phyloP scores from a whole-genome alignment of 2,113 vertebrate species.

The Catagonus wagneri region DNA sequence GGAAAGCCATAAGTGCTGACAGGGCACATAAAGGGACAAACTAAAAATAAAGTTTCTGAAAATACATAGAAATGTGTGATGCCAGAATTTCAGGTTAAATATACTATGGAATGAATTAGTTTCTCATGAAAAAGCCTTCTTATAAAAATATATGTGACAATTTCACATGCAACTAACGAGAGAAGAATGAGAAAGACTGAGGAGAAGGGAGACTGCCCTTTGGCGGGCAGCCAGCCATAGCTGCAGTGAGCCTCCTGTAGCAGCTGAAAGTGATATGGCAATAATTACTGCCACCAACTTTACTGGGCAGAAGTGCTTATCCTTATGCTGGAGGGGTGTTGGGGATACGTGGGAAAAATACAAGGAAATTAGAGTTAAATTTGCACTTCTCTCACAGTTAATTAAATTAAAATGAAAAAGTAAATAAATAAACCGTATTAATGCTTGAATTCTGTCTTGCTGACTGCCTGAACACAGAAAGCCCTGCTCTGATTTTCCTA shows the following conservation, averaged over 20 bases:
- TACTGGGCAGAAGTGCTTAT: conserved; percentile 75
- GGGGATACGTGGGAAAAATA: conserved; percentile 68
- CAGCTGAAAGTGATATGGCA: conserved; percentile 53
- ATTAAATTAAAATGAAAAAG: conserved; percentile 80
- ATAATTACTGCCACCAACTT: conserved; percentile 80
- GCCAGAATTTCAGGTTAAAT: conserved; percentile 61
- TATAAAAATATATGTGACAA: conserved; percentile 84
- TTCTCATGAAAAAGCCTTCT: conserved; percentile 61
- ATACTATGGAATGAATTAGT: conserved; percentile 81
- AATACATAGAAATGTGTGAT: conserved; percentile 76
- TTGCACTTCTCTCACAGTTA: conserved; percentile 71
- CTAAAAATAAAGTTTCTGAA: conserved; percentile 82
- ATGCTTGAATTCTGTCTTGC: conserved; percentile 73
- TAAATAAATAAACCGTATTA: conserved; percentile 62
- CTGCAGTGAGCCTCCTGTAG: conserved; percentile 72
- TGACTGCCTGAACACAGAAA: conserved; percentile 63
- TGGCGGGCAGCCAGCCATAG: conserved; percentile 71
- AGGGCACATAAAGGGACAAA: conserved; percentile 38
- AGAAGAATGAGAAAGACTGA: conserved; percentile 80
- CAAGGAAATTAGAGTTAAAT: conserved; percentile 69
- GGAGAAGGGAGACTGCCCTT: conserved; percentile 77
- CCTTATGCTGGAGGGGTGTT: conserved; percentile 55
- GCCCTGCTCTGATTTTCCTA: conserved; percentile 57
- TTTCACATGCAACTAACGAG: conserved; percentile 82
- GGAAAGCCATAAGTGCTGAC: conserved; percentile 77